Evolutionary conservation across 2,797 vertebrate species (phyloP), one percentile per base, ranked within the genome.

Genomic region (Cyclura pinguis): DNA sequence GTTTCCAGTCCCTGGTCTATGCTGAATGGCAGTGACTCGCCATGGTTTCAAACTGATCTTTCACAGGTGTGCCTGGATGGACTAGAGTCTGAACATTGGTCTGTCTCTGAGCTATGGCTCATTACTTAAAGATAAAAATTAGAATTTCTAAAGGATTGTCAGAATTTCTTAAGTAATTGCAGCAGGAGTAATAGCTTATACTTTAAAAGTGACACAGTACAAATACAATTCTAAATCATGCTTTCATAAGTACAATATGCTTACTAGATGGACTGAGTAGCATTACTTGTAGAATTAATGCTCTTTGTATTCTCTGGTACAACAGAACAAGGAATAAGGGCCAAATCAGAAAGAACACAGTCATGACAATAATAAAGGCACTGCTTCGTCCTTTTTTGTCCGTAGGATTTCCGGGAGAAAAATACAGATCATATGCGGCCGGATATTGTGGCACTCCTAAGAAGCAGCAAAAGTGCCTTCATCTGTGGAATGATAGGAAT

Each of bases 401-500:
- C 84, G 69, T 93, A 99, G 99, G 99, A 99, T 96, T 99, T 99
- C 95, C 97, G 99, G 84, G 99, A 99, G 97, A 99, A 99, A 97
- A 99, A 99, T 97, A 99, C 99, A 0, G 99, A 99, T 93, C 99
- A 99, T 95, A 99, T 99, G 99, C 98, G 99, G 0, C 98, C 99
- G 0, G 99, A 99, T 96, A 99, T 99, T 5, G 99, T 99, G 1
- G 98, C 99, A 35, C 97, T 99, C 57, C 97, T 99, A 84, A 98
- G 99, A 95, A 99, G 99, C 98, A 99, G 99, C 96, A 98, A 97
- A 84, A 99, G 98, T 6, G 98, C 98, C 81, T 99, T 99, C 86
- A 98, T 99, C 96, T 99, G 98, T 0, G 96, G 98, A 1, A 98
- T 99, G 98, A 99, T 99, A 6, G 98, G 99, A 42, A 98, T 99